A percentile compares a stretch with the other conserved stretches of the same genome.
phyloP scores from a whole-genome alignment of 2,113 vertebrate species.

The Narcine bancroftii region DNA sequence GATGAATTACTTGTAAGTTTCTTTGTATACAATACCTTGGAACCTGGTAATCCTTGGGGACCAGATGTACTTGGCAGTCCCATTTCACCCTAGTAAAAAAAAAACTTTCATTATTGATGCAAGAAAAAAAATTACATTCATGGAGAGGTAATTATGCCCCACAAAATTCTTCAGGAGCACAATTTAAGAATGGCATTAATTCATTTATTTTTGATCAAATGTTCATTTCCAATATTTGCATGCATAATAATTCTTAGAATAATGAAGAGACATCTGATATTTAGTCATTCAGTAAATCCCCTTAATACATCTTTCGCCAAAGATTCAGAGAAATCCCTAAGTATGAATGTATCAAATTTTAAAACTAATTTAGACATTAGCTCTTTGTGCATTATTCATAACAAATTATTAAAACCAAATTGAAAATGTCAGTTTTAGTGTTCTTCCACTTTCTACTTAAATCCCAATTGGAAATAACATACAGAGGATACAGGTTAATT shows the following conservation, averaged over 20 bases:
- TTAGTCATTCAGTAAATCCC: background rate
- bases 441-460: background rate
- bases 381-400: background rate
- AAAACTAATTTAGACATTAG: background rate
- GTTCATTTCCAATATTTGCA: background rate
- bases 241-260: background rate
- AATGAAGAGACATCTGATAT: background rate
- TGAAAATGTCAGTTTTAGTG: background rate
- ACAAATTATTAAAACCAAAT: conserved; percentile 1
- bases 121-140: background rate
- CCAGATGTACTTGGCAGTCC: conserved; percentile 71
- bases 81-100: conserved; percentile 63
- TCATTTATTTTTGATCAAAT: background rate
- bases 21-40: conserved; percentile 61
- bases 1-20: background rate
- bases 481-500: background rate
- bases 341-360: background rate
- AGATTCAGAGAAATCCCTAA: background rate
- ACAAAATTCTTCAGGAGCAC: background rate
- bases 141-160: background rate
- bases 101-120: background rate
- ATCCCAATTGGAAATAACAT: background rate
- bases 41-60: conserved; percentile 64
- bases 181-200: background rate
- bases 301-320: background rate